A percentile compares a stretch with the other conserved stretches of the same genome.
These are phyloP conservation scores for Triops longicaudatus DNA, from an alignment of 1,140 invertebrate genomes.

Conservation along the genomic window DNA sequence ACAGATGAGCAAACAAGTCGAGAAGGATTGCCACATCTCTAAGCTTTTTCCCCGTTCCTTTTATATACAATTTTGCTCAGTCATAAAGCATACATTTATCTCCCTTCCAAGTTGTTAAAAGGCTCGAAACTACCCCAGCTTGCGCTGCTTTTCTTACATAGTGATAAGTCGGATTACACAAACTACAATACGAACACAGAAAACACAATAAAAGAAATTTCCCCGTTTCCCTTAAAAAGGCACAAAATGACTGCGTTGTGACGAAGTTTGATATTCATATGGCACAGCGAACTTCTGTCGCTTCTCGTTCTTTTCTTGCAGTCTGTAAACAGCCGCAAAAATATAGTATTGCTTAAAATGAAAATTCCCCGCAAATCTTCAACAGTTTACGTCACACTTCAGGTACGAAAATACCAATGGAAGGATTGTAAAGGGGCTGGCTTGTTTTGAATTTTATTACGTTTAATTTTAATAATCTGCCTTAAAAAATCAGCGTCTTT, in stretches of 20 bases:
- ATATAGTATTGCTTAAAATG: not conserved
- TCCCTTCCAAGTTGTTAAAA: not conserved
- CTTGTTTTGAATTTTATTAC: not conserved
- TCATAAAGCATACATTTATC: not conserved
- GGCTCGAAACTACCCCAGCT: not conserved
- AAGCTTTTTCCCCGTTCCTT: not conserved
- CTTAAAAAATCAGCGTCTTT: constrained; percentile 32
- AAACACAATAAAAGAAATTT: not conserved
- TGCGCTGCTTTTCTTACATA: not conserved
- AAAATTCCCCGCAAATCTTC: not conserved
- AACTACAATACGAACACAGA: not conserved
- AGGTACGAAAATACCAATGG: not conserved
- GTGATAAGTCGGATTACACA: not conserved
- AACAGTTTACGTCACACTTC: not conserved
- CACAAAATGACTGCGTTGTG: not conserved
- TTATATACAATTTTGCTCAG: not conserved
- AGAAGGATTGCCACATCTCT: not conserved
- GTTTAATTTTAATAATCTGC: not conserved
- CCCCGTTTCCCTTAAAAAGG: not conserved
- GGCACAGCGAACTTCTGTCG: not conserved
- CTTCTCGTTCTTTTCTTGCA: not conserved
- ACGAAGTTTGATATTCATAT: not conserved
- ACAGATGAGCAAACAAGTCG: not conserved
- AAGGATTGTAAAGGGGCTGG: not conserved
- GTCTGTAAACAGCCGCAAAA: not conserved